phyloP scores from a whole-genome alignment of 2,113 vertebrate genomes.

The Myotis brandtii region DNA sequence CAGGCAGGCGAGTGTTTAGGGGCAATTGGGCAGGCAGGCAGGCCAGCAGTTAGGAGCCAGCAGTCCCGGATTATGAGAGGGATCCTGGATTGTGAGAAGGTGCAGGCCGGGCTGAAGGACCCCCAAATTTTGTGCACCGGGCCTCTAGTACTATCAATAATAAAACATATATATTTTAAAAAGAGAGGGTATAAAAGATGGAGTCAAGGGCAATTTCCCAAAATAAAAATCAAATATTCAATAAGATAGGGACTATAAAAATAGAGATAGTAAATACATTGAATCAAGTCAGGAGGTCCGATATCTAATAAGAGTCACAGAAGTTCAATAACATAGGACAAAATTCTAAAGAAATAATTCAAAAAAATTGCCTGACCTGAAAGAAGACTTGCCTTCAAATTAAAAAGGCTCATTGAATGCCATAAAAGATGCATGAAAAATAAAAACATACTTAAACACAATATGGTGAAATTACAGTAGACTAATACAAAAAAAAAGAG shows the following conservation, averaged over 20 bases:
- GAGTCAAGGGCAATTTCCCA: not conserved
- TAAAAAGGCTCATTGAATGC: not conserved
- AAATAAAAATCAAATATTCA: conserved; percentile 11
- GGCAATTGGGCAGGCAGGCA: too few relatives aligned
- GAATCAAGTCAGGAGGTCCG: not conserved
- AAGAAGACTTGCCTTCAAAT: not conserved
- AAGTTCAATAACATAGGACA: not conserved
- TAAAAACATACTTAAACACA: not conserved
- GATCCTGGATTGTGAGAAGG: not conserved
- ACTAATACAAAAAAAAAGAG: not conserved
- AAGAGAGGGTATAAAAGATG: not conserved
- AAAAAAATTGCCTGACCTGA: not conserved
- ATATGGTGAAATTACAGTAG: not conserved
- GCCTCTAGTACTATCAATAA: too few relatives aligned
- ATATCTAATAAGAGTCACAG: not conserved
- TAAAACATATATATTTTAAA: too few relatives aligned
- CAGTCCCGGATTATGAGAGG: not conserved
- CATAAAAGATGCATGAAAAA: not conserved
- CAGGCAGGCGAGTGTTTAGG: too few relatives aligned
- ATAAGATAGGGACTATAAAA: not conserved
- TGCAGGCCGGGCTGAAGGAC: too few relatives aligned
- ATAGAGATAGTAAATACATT: not conserved
- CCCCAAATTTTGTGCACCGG: too few relatives aligned
- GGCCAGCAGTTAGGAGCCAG: too few relatives aligned
- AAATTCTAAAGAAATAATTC: not conserved